Conservation (phyloP, 1,140 invertebrate genomes). For the Diachasma alloeum region DNA sequence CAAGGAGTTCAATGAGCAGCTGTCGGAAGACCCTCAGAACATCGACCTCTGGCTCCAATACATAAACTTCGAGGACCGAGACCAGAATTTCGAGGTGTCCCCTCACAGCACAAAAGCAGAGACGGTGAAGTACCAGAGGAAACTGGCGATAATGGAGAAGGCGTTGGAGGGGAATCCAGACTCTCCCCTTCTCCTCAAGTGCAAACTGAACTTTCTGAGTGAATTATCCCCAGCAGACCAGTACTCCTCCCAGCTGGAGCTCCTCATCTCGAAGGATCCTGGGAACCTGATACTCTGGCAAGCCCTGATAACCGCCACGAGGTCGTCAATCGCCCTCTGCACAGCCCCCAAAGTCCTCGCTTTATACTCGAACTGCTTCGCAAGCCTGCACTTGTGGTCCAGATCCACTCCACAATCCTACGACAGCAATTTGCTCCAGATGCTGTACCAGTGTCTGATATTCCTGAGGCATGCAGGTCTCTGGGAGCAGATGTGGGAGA, state of each 20-base stretch:
- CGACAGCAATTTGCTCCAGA: conserved; percentile 51
- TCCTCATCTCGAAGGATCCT: conserved; percentile 64
- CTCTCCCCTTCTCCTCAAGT: conserved; percentile 60
- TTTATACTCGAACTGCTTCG: conserved; percentile 68
- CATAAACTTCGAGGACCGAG: conserved; percentile 66
- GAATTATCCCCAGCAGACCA: conserved; percentile 66
- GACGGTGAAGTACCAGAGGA: conserved; percentile 60
- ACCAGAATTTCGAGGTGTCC: conserved; percentile 45
- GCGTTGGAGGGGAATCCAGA: conserved; percentile 64
- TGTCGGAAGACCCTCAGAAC: conserved; percentile 64
- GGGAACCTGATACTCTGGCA: conserved; percentile 69
- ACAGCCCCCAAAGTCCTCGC: conserved; percentile 67
- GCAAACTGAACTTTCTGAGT: conserved; percentile 64
- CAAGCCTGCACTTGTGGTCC: conserved; percentile 63
- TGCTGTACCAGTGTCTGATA: conserved; percentile 69
- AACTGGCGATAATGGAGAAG: conserved; percentile 68
- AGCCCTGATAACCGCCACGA: conserved; percentile 66
- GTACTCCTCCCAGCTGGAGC: conserved; percentile 61
- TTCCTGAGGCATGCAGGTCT: conserved; percentile 74
- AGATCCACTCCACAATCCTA: conserved; percentile 43
- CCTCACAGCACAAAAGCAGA: conserved; percentile 43
- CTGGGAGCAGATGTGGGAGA: conserved; percentile 72
- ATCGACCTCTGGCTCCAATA: conserved; percentile 68
- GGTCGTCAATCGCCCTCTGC: conserved; percentile 71
- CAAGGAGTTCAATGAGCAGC: conserved; percentile 64